These are phyloP conservation scores for Pogonus chalceus DNA, from an alignment of 1,140 invertebrate species.

Conservation along the genomic window DNA sequence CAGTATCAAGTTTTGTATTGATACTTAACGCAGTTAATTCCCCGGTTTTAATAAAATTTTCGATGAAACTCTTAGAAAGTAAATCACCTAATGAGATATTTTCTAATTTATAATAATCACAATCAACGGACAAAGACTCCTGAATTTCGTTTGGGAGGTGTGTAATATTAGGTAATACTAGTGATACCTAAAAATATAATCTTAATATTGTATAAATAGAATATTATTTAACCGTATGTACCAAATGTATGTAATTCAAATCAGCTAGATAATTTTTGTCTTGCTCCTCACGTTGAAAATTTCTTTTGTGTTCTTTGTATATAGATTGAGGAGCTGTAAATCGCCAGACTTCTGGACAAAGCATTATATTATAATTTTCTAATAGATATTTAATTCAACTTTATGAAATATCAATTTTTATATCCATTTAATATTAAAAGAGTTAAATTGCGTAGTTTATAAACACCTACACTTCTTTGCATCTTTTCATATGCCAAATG, in stretches of 20 bases:
- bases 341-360: conserved; percentile 44
- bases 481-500: too few species aligned
- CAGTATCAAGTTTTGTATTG: conserved; percentile 39
- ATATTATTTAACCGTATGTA: conserved; percentile 24
- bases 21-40: conserved; percentile 38
- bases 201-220: conserved; percentile 10
- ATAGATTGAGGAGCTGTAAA: conserved; percentile 36
- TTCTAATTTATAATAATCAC: conserved; percentile 44
- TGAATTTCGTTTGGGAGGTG: conserved; percentile 33
- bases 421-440: too few species aligned
- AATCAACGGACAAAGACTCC: conserved; percentile 35
- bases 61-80: conserved; percentile 41
- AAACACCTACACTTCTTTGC: too few species aligned
- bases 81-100: conserved; percentile 36
- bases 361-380: conserved; percentile 34
- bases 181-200: conserved; percentile 38
- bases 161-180: conserved; percentile 40
- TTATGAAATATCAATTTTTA: background rate
- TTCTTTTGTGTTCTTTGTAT: conserved; percentile 18
- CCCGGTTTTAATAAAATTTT: conserved; percentile 43
- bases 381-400: background rate
- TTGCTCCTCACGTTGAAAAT: conserved; percentile 22
- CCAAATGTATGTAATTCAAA: conserved; percentile 44
- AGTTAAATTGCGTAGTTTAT: too few species aligned
- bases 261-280: conserved; percentile 20